These are phyloP conservation scores for Pangasius macronema DNA, from an alignment of 2,797 vertebrate genomes.

Conservation along the genomic window DNA sequence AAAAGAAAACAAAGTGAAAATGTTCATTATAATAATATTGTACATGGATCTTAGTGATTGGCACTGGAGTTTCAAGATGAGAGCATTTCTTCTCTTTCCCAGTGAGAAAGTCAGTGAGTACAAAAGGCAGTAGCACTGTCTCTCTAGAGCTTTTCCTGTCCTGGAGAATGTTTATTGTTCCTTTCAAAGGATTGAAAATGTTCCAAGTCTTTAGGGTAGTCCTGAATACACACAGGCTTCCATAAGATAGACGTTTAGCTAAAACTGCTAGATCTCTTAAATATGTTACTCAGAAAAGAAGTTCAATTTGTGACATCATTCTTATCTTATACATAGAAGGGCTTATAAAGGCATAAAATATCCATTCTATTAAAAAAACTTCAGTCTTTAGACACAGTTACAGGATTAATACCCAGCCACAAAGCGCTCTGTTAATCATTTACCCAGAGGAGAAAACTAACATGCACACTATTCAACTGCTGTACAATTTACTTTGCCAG, in stretches of 20 bases:
- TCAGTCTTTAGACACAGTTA: background rate
- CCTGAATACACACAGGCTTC: background rate
- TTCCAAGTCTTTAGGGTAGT: conserved; percentile 34
- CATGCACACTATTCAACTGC: background rate
- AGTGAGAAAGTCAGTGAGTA: conserved; percentile 43
- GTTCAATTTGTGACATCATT: background rate
- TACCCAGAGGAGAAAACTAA: background rate
- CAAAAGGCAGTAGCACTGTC: conserved; percentile 50
- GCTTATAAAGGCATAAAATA: background rate
- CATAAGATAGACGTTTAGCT: background rate
- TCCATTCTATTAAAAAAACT: background rate
- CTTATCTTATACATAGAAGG: background rate
- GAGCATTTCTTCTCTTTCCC: background rate
- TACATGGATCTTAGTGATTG: background rate
- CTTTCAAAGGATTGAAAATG: conserved; percentile 41
- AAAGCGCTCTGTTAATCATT: conserved; percentile 7
- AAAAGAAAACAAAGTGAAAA: background rate
- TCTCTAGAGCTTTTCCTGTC: conserved; percentile 42
- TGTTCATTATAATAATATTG: background rate
- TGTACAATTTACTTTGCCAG: background rate
- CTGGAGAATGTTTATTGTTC: conserved; percentile 53
- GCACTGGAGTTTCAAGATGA: background rate
- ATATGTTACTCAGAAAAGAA: background rate
- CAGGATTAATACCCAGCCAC: background rate
- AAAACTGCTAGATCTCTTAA: background rate